Evolutionary conservation across 2,888 invertebrate species (phyloP), one percentile per base, ranked within the genome.

Genomic region (Elmis aenea): DNA sequence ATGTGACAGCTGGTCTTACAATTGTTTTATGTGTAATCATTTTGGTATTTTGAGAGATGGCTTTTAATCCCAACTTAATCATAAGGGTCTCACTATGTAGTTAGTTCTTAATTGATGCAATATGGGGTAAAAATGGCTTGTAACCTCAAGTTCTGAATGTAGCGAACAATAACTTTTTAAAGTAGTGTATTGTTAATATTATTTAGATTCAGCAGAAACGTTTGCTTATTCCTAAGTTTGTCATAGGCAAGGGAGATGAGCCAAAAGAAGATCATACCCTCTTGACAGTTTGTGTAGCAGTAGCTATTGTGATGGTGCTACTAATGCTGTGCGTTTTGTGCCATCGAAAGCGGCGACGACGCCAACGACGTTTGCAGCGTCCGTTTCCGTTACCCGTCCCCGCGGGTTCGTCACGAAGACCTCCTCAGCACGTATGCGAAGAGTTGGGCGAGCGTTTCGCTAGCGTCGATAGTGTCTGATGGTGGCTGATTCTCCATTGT

Each of bases 381-480:
- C 45, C 68, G 64, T 48, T 66, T 64, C 58, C 64, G 59, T 52
- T 64, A 47, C 61, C 62, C 53, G 57, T 61, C 51, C 60, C 62
- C 32, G 56, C 67, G 57, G 57, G 55, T 45, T 55, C 60, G 38
- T 50, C 61, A 50, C 58, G 63, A 51, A 52, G 65, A 52, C 60
- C 63, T 48, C 59, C 68, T 50, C 70, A 69, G 48, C 73, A 73
- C 55, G 71, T 73, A 44, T 74, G 74, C 62, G 74, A 74, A 57
- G 73, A 73, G 48, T 62, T 74, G 23, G 75, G 74, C 51, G 74
- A 74, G 55, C 68, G 75, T 35, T 74, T 72, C 58, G 73, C 73
- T 44, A 71, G 70, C 58, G 73, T 73, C 48, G 73, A 74, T 63
- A 73, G 73, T 62, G 74, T 74, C 59, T 74, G 72, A 73, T 69